Evolutionary conservation across 2,888 invertebrate genomes (phyloP), one percentile per base, ranked within the genome.

Genomic region (Ectemnius lituratus): DNA sequence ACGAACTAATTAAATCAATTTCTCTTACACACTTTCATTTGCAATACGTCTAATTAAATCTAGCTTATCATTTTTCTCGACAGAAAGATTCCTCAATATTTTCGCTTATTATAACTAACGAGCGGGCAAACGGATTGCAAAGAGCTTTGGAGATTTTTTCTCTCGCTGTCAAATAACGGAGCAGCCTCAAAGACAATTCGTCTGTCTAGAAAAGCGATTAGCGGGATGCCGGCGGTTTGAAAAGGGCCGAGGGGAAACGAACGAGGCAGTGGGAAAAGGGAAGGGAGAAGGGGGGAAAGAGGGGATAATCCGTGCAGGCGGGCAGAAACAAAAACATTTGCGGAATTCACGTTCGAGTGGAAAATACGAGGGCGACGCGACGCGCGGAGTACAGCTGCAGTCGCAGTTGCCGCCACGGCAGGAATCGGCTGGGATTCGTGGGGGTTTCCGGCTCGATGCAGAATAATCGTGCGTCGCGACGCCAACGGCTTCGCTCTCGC

Each of bases 391-490:
- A 27, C n/a, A 49, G 23, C 56, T 37, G 18, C 18, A 47, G 52
- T n/a, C 1, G 52, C 52, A 14, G 8, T 16, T 5, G 4, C 20
- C 20, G 20, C 20, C 20, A 2, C 37, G 8, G 37, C 37, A 5
- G 62, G 62, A 61, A 79, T 67, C 72, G 68, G 56, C 49, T 70
- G 70, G 63, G 70, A 73, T 76, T 73, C 16, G 64, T 52, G 8
- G 61, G 74, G 67, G 75, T 82, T 79, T 80, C 71, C 73, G 57
- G 59, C 60, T 73, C 62, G 70, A 65, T 59, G 70, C 67, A 37
- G 76, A 69, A 79, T 76, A 82, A 76, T 75, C 77, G 70, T 62
- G 69, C 67, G 76, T 73, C 37, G 37, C 66, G 70, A 76, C 64
- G 70, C 28, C 73, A 75, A 66, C 69, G 65, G 20, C 52, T 16